Evolutionary conservation across 2,113 vertebrate species (phyloP), one percentile per base, ranked within the genome.

Genomic region (Tapirus terrestris): DNA sequence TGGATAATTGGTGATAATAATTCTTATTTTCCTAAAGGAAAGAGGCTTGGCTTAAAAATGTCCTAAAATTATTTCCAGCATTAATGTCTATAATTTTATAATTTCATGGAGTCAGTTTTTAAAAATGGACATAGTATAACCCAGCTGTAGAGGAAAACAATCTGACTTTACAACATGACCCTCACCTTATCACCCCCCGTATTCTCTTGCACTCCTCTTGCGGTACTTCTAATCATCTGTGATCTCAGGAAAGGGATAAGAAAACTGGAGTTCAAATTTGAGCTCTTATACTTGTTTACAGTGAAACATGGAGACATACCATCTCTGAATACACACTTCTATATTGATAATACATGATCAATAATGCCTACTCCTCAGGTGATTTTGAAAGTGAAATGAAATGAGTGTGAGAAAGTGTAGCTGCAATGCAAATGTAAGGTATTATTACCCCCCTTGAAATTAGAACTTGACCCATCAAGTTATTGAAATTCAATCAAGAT

Each of bases 391-490:
- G 45, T 81, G 20, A 84, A 75, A 36, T 65, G 20, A 73, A 87
- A 60, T 68, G 60, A 68, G 13, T 20, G 2, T 53, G 31, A 87
- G 36, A 73, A 76, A 95, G 60, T 60, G 6, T 76, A 96, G 92
- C 29, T n/a, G 23, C 17, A 70, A 48, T 82, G 25, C 56, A 81
- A 89, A 56, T 68, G 39, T 89, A 90, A 81, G 25, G 6, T 63
- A 48, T 76, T 82, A 82, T 67, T 89, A 70, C 27, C 31, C 31
- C 43, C 70, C 36, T 43, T 72, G 61, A 97, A 96, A 90, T 83
- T 72, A 82, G 33, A 89, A 85, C 12, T 45, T 68, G 60, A 76
- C 43, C 18, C 17, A 93, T 12, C 8, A 93, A 77, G 48, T 77
- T 86, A 36, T 36, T 86, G 29, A 77, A 86, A 43, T 79, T 68